Conservation (phyloP, 2,797 vertebrate species). For the Phalloptychus januarius region DNA sequence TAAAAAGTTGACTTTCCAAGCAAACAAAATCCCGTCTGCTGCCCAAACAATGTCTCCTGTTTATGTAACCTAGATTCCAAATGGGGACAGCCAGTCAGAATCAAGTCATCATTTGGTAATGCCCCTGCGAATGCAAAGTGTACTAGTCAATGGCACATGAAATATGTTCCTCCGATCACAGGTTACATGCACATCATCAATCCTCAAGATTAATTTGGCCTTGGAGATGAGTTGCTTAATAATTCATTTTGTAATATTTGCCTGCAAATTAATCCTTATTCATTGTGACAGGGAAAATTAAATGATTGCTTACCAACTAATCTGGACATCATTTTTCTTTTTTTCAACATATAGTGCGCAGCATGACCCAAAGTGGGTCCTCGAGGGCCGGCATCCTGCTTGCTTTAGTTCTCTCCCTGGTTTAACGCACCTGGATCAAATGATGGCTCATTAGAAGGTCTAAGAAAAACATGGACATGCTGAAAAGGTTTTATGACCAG, state of each 20-base stretch:
- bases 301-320: constrained; percentile 79
- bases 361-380: constrained; percentile 14
- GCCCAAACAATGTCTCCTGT: constrained; percentile 29
- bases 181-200: constrained; percentile 77
- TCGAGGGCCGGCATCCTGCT: no score
- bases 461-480: no score
- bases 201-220: constrained; percentile 78
- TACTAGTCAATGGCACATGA: constrained; percentile 59
- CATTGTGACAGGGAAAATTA: constrained; percentile 77
- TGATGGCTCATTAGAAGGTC: no score
- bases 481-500: no score
- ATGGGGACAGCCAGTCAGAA: constrained; percentile 59
- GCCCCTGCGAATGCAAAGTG: constrained; percentile 43
- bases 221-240: constrained; percentile 78
- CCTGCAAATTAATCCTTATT: constrained; percentile 80
- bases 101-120: constrained; percentile 68
- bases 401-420: no score
- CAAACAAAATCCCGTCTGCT: constrained; percentile 49
- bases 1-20: constrained; percentile 61
- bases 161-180: constrained; percentile 66
- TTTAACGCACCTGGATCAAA: no score
- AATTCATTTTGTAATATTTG: constrained; percentile 81
- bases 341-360: constrained; percentile 57
- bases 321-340: constrained; percentile 77
- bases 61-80: constrained; percentile 57